Evolutionary conservation across 2,797 vertebrate species (phyloP).

Genomic region (Gallinago stenura): DNA sequence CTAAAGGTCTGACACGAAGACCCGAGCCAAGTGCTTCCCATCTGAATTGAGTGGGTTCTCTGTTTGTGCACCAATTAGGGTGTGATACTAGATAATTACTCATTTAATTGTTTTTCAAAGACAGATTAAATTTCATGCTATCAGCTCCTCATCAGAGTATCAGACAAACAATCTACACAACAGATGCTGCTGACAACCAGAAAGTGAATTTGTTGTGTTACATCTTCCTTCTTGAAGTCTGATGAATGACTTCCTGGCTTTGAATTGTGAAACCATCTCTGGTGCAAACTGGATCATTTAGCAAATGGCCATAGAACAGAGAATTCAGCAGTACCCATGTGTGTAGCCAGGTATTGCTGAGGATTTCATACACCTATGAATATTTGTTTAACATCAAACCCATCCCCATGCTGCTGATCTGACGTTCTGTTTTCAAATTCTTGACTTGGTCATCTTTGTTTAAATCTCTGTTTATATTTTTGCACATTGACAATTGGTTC

Average conservation of each 20-base stretch:
- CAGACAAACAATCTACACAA: not conserved
- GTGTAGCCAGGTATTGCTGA: not conserved
- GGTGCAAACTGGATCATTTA: not conserved
- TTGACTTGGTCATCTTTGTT: not conserved
- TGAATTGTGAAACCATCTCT: not conserved
- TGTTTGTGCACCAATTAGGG: not conserved
- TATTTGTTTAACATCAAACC: not conserved
- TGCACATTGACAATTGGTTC: not conserved
- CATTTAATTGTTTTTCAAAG: not conserved
- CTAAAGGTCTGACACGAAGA: not conserved
- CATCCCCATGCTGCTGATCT: not conserved
- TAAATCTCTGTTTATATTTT: not conserved
- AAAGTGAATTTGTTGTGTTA: not conserved
- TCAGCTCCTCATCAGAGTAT: not conserved
- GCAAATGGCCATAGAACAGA: not conserved
- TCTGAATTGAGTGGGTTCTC: not conserved
- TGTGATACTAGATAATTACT: not conserved
- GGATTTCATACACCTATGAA: not conserved
- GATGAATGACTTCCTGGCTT: not conserved
- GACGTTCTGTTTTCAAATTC: not conserved
- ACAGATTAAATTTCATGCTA: not conserved
- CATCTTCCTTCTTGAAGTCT: not conserved
- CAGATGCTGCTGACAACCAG: not conserved
- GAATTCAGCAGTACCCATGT: not conserved
- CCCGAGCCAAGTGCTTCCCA: accelerated